Evolutionary conservation across 2,888 invertebrate species (phyloP).

Genomic region (Herminia tarsipennalis): DNA sequence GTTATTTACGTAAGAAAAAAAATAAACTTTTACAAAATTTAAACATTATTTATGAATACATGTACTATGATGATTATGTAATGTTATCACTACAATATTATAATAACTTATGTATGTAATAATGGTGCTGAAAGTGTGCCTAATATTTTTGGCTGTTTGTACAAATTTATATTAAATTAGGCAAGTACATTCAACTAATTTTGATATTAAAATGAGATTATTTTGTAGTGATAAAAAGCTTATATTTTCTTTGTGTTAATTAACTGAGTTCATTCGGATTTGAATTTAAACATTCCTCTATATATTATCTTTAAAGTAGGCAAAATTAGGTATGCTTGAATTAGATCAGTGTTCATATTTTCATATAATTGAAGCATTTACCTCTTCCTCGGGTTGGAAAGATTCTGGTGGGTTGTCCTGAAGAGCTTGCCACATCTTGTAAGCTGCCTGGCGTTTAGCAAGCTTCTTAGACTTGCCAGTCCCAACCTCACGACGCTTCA

Average conservation of each 20-base stretch:
- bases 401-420: constrained; percentile 91
- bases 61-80: too few species aligned
- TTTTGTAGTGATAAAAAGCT: background rate
- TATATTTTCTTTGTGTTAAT: background rate
- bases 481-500: constrained; percentile 93
- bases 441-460: constrained; percentile 98
- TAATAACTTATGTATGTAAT: too few species aligned
- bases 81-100: too few species aligned
- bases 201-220: background rate
- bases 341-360: background rate
- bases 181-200: too few species aligned
- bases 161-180: too few species aligned
- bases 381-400: constrained; percentile 89
- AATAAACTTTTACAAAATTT: too few species aligned
- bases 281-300: too few species aligned
- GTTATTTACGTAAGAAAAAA: too few species aligned
- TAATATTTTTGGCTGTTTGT: background rate
- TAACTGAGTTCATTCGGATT: too few species aligned
- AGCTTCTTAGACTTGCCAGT: constrained; percentile 98
- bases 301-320: too few species aligned
- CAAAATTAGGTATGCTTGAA: background rate
- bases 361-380: constrained; percentile 29
- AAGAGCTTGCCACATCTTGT: constrained; percentile 95
- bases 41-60: too few species aligned
- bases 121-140: too few species aligned